Evolutionary conservation across 2,797 vertebrate species (phyloP).

Genomic region (Stomatorhinus walkeri): DNA sequence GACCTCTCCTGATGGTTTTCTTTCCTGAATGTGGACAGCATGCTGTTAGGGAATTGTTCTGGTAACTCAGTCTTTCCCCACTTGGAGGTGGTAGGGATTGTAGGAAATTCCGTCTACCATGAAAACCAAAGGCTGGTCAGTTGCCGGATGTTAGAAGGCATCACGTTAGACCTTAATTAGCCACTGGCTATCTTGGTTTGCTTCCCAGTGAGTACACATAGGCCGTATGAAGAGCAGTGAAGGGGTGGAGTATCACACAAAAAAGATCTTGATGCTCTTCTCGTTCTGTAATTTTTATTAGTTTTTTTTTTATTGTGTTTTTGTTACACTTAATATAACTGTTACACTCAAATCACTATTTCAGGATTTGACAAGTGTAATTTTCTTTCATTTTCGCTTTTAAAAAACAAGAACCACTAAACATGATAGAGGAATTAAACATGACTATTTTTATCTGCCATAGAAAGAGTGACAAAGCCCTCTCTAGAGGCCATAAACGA

Average conservation of each 20-base stretch:
- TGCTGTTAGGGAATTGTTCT: neutral
- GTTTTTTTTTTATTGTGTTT: neutral
- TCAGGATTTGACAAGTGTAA: neutral
- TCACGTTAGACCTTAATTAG: slow-evolving; percentile 70
- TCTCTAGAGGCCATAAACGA: slow-evolving; percentile 48
- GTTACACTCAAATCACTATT: neutral
- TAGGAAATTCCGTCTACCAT: slow-evolving; percentile 56
- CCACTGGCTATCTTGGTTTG: slow-evolving; percentile 38
- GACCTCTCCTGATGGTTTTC: neutral
- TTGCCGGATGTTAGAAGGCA: slow-evolving; percentile 58
- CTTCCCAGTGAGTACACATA: neutral
- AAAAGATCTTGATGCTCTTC: neutral
- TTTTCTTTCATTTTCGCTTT: neutral
- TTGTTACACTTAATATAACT: neutral
- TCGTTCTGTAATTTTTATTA: neutral
- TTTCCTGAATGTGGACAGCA: neutral
- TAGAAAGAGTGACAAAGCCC: slow-evolving; percentile 38
- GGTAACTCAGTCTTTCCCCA: slow-evolving; percentile 81
- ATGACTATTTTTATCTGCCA: slow-evolving; percentile 33
- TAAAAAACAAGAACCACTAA: slow-evolving; percentile 32
- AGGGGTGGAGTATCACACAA: neutral
- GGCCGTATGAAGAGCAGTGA: neutral
- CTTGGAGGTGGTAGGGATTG: slow-evolving; percentile 95
- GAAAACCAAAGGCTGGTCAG: slow-evolving; percentile 51
- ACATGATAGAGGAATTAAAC: slow-evolving; percentile 34